phyloP scores from a whole-genome alignment of 2,113 vertebrate species.

The Paratilapia polleni region DNA sequence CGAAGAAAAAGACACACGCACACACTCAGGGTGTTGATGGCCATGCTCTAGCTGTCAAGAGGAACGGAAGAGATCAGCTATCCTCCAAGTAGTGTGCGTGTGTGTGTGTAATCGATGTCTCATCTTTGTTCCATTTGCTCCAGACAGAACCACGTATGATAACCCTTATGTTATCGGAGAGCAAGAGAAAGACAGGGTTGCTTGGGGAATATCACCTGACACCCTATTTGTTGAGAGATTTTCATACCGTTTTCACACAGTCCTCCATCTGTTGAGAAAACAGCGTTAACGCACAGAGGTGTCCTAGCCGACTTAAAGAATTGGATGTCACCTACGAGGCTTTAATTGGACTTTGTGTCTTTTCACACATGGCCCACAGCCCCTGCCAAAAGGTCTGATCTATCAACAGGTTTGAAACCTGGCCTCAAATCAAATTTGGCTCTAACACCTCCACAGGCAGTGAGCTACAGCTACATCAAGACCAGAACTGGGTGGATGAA shows the following conservation, averaged over 20 bases:
- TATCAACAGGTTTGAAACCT: conserved; percentile 43
- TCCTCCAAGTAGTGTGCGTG: conserved; percentile 40
- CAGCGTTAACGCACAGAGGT: background rate
- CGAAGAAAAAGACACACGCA: background rate
- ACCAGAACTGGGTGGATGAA: conserved; percentile 5
- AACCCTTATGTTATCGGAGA: conserved; percentile 66
- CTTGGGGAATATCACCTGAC: conserved; percentile 60
- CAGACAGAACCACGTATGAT: conserved; percentile 70
- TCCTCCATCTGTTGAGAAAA: conserved; percentile 21
- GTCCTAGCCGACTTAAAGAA: background rate
- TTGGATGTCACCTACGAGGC: conserved; percentile 25
- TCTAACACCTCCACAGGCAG: conserved; percentile 24
- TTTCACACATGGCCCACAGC: conserved; percentile 24
- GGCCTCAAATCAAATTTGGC: conserved; percentile 23
- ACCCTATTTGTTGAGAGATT: conserved; percentile 47
- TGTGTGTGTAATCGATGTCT: conserved; percentile 66
- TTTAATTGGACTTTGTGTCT: conserved; percentile 44
- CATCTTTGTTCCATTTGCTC: conserved; percentile 76
- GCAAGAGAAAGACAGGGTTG: conserved; percentile 40
- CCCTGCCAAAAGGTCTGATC: conserved; percentile 27
- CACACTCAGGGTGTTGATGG: conserved; percentile 42
- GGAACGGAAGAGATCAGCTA: conserved; percentile 65
- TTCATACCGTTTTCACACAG: conserved; percentile 35
- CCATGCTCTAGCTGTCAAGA: conserved; percentile 67
- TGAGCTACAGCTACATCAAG: background rate